Evolutionary conservation across 1,140 invertebrate species (phyloP).

Genomic region (Caenorhabditis remanei): DNA sequence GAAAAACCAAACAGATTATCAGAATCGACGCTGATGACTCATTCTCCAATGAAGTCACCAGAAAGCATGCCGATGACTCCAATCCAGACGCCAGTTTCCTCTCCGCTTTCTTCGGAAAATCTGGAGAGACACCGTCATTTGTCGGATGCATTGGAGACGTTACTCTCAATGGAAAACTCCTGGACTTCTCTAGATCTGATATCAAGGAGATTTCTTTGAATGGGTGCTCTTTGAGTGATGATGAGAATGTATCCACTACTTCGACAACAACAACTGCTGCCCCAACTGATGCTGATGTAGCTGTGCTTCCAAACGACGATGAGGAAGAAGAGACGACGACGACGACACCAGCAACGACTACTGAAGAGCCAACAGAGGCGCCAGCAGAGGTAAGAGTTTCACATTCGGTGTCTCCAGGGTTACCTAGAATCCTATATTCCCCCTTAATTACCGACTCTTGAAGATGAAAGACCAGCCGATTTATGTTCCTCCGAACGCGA

Average conservation of each 20-base stretch:
- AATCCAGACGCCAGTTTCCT: constrained; percentile 10
- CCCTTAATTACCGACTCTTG: not conserved
- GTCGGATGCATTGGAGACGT: constrained; percentile 89
- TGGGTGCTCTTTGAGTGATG: constrained; percentile 81
- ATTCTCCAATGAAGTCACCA: constrained; percentile 76
- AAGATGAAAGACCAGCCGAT: constrained; percentile 36
- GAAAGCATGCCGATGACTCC: constrained; percentile 44
- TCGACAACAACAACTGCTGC: not conserved
- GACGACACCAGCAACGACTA: constrained; percentile 25
- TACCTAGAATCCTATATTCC: not conserved
- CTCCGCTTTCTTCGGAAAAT: constrained; percentile 61
- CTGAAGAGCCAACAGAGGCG: constrained; percentile 28
- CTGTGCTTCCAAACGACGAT: constrained; percentile 55
- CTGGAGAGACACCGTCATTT: constrained; percentile 80
- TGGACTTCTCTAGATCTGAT: constrained; percentile 85
- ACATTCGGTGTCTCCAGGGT: not conserved
- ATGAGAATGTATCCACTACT: constrained; percentile 47
- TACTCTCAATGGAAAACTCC: constrained; percentile 85
- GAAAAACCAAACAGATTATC: constrained; percentile 81
- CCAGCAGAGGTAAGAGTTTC: constrained; percentile 40
- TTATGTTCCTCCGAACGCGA: not conserved
- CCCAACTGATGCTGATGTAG: not conserved
- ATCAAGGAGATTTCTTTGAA: constrained; percentile 80
- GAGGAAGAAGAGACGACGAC: not conserved
- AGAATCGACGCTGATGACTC: constrained; percentile 88